These are phyloP conservation scores for Panthera uncia DNA, from an alignment of 2,113 vertebrate genomes.

Conservation along the genomic window DNA sequence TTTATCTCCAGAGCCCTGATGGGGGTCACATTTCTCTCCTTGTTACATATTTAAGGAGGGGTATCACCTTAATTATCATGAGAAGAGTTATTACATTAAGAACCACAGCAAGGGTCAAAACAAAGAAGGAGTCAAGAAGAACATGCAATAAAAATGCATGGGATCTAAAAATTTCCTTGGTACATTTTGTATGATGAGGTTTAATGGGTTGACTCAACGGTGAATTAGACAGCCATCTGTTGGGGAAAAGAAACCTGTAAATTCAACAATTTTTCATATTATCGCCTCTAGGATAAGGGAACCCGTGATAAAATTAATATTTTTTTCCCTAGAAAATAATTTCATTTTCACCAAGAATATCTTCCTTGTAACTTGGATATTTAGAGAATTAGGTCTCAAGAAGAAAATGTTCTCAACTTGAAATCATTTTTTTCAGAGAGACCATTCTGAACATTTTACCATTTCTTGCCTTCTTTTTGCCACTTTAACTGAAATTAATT, in stretches of 20 bases:
- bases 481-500: neutral
- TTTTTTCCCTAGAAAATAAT: neutral
- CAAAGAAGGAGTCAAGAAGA: neutral
- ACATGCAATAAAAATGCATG: neutral
- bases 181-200: neutral
- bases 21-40: neutral
- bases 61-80: neutral
- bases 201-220: neutral
- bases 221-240: neutral
- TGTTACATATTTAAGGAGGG: neutral
- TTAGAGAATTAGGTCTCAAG: neutral
- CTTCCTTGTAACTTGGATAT: constrained; percentile 7
- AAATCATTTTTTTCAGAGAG: neutral
- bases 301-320: neutral
- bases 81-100: constrained; percentile 3
- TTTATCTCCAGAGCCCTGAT: neutral
- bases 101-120: neutral
- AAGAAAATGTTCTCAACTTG: neutral
- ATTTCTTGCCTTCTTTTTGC: neutral
- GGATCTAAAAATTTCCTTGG: neutral
- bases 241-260: neutral
- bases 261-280: neutral
- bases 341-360: neutral
- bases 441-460: neutral
- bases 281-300: neutral